Evolutionary conservation across 2,888 invertebrate genomes (phyloP).

Genomic region (Drosophila acutilabella): DNA sequence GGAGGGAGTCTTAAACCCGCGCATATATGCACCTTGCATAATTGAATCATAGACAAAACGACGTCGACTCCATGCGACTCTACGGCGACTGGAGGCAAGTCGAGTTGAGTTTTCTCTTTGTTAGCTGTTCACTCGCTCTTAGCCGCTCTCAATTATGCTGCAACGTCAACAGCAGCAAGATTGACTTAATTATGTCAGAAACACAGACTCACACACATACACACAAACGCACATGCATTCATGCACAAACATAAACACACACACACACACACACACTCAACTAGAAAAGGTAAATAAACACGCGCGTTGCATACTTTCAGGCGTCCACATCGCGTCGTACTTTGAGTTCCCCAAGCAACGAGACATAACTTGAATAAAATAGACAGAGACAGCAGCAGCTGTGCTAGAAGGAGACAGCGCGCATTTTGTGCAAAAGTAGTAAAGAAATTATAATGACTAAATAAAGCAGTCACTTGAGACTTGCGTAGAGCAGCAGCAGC

Average conservation of each 20-base stretch:
- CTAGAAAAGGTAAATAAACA: constrained; percentile 69
- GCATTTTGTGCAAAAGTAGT: constrained; percentile 9
- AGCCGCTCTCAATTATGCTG: constrained; percentile 73
- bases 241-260: constrained; percentile 18
- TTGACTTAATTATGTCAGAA: constrained; percentile 76
- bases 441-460: constrained; percentile 75
- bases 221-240: constrained; percentile 12
- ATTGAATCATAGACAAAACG: constrained; percentile 69
- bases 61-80: constrained; percentile 5
- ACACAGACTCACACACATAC: constrained; percentile 27
- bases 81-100: constrained; percentile 7
- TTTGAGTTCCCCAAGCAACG: constrained; percentile 55
- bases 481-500: constrained; percentile 27
- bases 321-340: constrained; percentile 19
- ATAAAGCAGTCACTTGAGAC: constrained; percentile 74
- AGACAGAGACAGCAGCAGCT: constrained; percentile 16
- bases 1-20: constrained; percentile 21
- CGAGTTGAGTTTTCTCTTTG: constrained; percentile 32
- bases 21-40: constrained; percentile 64
- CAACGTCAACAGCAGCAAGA: constrained; percentile 70
- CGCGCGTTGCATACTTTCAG: constrained; percentile 62
- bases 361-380: constrained; percentile 29
- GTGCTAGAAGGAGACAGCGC: not conserved
- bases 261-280: constrained; percentile 27
- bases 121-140: constrained; percentile 38